Evolutionary conservation across 2,797 vertebrate species (phyloP), one percentile per base, ranked within the genome.

Genomic region (Merluccius polli): DNA sequence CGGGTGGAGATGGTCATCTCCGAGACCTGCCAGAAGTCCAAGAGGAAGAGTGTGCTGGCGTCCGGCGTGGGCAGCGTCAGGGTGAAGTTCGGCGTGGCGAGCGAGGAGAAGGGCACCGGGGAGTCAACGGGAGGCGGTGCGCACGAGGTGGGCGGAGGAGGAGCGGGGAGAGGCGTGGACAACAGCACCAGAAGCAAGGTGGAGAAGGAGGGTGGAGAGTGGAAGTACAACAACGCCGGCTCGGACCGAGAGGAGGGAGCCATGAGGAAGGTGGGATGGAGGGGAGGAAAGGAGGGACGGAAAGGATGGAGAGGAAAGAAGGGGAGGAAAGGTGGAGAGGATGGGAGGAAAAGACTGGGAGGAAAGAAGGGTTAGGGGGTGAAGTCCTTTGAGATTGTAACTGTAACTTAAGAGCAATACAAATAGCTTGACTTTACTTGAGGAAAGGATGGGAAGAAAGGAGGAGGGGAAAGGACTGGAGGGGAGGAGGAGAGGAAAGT

Each of bases 1-100:
- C 96, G 95, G 36, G 92, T 98, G 0, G 97, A 98, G 86, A 95
- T 99, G 95, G 93, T 96, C 67, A 98, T 99, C 86, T 96, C 97
- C 0, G 97, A 98, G 75, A 93, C 94, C 0, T 99, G 98, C 76
- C 98, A 99, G 93, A 98, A 99, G 84, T 97, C 96, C 21, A 98
- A 98, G 88, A 89, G 98, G 79, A 99, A 98, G 89, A 99, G 97
- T 8, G 91, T 97, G 2, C 92, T 99, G 72, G 96, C 96, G 0
- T 92, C 94, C 11, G 98, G 98, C 0, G 92, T 94, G 5, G 97
- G 96, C 21, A 95, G 78, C 0, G 87, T 98, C 77, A 92, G 93
- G 2, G 98, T 99, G 74, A 97, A 94, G 82, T 97, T 98, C 70
- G 95, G 94, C 76, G 87, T 83, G 73, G 94, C 94, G 12, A 92